Evolutionary conservation across 1,140 invertebrate genomes (phyloP).

Genomic region (Aricia agestis): DNA sequence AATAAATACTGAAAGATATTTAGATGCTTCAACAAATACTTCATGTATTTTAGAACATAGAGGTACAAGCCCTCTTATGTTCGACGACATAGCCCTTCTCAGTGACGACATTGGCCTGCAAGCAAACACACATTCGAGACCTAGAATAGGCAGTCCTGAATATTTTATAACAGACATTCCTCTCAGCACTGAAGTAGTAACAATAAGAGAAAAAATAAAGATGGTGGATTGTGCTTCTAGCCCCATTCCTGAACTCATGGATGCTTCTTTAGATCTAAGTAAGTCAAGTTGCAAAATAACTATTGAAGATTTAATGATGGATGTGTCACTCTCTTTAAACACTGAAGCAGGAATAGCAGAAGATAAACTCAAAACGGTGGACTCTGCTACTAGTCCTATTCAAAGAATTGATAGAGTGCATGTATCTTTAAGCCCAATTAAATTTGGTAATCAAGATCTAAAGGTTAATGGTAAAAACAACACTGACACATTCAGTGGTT

Average conservation of each 20-base stretch:
- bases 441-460: not conserved
- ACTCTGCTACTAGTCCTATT: conserved; percentile 34
- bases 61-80: conserved; percentile 35
- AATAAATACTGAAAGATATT: conserved; percentile 25
- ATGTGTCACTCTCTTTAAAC: conserved; percentile 26
- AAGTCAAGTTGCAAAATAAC: conserved; percentile 1
- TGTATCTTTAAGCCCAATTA: conserved; percentile 32
- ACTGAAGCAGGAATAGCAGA: conserved; percentile 33
- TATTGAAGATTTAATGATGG: conserved; percentile 28
- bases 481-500: not conserved
- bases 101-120: conserved; percentile 14
- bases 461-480: not conserved
- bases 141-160: conserved; percentile 15
- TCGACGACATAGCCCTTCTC: conserved; percentile 21
- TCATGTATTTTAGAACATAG: conserved; percentile 22
- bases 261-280: conserved; percentile 32
- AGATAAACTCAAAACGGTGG: conserved; percentile 31
- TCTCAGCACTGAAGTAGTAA: conserved; percentile 32
- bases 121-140: conserved; percentile 5
- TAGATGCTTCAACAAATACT: conserved; percentile 38
- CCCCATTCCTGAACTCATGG: conserved; percentile 23
- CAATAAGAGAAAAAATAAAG: conserved; percentile 31
- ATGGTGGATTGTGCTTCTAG: conserved; percentile 25
- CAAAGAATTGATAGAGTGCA: conserved; percentile 17
- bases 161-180: conserved; percentile 33